These are phyloP conservation scores for Zaprionus inermis DNA, from an alignment of 1,140 invertebrate species.

Conservation along the genomic window DNA sequence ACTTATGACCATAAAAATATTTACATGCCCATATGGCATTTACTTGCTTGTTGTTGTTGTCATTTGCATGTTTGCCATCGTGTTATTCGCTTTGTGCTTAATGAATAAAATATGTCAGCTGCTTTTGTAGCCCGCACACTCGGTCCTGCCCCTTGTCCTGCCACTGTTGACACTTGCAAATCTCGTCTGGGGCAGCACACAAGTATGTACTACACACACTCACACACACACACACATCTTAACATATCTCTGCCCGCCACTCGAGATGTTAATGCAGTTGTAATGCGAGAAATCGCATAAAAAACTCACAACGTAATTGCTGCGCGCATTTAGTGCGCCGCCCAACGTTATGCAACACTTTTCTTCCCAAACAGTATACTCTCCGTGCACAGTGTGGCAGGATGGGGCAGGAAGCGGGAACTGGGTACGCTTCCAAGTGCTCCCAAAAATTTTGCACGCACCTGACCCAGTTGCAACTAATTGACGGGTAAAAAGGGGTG, in stretches of 20 bases:
- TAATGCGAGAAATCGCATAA: constrained; percentile 30
- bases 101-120: constrained; percentile 81
- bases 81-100: constrained; percentile 71
- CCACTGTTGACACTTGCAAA: constrained; percentile 59
- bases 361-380: neutral
- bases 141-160: constrained; percentile 9
- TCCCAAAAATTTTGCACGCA: neutral
- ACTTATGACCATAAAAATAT: constrained; percentile 83
- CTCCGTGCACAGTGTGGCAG: neutral
- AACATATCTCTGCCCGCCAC: constrained; percentile 47
- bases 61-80: constrained; percentile 77
- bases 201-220: constrained; percentile 48
- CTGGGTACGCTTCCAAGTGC: neutral
- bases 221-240: neutral
- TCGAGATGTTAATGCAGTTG: constrained; percentile 24
- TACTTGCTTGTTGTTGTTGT: constrained; percentile 55
- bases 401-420: neutral
- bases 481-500: neutral
- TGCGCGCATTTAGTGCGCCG: constrained; percentile 12
- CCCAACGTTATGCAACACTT: constrained; percentile 26
- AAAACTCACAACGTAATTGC: constrained; percentile 15
- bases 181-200: constrained; percentile 44
- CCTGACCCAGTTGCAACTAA: neutral
- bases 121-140: constrained; percentile 50
- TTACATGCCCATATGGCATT: constrained; percentile 69